Evolutionary conservation across 2,797 vertebrate genomes (phyloP), one percentile per base, ranked within the genome.

Genomic region (Sebastes vulpes): DNA sequence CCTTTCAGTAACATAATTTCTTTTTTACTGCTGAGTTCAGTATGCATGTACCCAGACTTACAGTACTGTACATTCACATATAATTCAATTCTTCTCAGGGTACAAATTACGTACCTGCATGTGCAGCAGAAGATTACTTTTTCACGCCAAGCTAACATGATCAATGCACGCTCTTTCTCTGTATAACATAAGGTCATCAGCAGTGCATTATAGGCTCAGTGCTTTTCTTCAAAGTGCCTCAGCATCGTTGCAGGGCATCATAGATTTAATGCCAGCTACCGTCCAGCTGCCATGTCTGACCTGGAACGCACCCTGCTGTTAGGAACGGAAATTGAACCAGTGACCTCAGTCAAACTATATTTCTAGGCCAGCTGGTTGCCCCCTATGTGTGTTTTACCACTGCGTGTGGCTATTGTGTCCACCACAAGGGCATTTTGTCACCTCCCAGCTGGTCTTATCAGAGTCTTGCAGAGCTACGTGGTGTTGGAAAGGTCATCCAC

Each of bases 401-500:
- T 9, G 25, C 86, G 29, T 76, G 71, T 81, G 82, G 56, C 32
- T 78, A 82, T 86, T 81, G 73, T 91, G 79, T 89, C 77, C 72
- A 72, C 76, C 81, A 86, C 85, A 84, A 92, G 85, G 71, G 84
- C 80, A 75, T 86, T 89, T 88, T 90, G 86, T 90, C 92, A 93
- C 82, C 77, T 91, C 75, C 81, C 90, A 94, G 92, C 86, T 91
- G 91, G 79, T 83, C 82, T 83, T 92, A 94, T 93, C 94, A 91
- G 83, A 92, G 88, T 83, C 84, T 89, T 65, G 80, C 86, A 83
- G 87, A 86, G 90, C 86, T 90, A 28, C 29, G 75, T 83, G 79
- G 71, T 25, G 42, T 80, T 82, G 31, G 72, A 92, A 96, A 96
- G 96, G 95, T 95, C 95, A 92, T 91, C 94, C 91, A 38, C 90